Base-by-base conservation (phyloP, 2,113 vertebrate genomes). In the Pelecanus crispus region DNA sequence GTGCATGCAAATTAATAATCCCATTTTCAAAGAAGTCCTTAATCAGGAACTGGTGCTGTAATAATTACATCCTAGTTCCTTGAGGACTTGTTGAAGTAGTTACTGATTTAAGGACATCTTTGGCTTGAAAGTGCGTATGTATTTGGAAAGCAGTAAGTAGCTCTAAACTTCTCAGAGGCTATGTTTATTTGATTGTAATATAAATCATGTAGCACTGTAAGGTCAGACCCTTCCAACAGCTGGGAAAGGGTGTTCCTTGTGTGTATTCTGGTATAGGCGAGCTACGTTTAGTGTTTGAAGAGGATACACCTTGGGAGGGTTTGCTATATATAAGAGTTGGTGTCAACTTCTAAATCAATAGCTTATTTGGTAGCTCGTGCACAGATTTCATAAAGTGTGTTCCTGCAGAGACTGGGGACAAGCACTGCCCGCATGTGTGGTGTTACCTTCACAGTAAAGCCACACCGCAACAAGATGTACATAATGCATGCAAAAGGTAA, bases 11-110 rank as follows among this genome's bases (percentile, higher is more conserved):
- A 75, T 65, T 87, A 94, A 93, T 82, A 20, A 95, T 36, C 50
- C 18, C 52, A 63, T 74, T 95, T 71, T 58, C 73, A 71, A 87
- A 49, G 26, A 73, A 88, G 70, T 88, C 55, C 75, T 93, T 94
- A 94, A 96, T 97, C 81, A 92, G 78, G 66, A 93, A 15, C 68
- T 97, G n/a, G 12, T 71, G 44, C 81, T 95, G 44, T 62, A 95
- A 79, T 96, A 87, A 95, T 89, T 87, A 79, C n/a, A 42, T 88
- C 44, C 49, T 50, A 61, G 80, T 80, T 97, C 86, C 91, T 96
- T 0, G 2, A 93, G 95, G 86, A 65, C 17, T 92, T 86, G 28
- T 83, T 86, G 80, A 92, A 91, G 81, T 75, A 89, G 61, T 86
- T 92, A 49, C 88, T 92, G 91, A 91, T 94, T 92, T 96, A 79